Conservation (phyloP, 1,140 invertebrate genomes). For the Stenopsyche tienmushanensis region DNA sequence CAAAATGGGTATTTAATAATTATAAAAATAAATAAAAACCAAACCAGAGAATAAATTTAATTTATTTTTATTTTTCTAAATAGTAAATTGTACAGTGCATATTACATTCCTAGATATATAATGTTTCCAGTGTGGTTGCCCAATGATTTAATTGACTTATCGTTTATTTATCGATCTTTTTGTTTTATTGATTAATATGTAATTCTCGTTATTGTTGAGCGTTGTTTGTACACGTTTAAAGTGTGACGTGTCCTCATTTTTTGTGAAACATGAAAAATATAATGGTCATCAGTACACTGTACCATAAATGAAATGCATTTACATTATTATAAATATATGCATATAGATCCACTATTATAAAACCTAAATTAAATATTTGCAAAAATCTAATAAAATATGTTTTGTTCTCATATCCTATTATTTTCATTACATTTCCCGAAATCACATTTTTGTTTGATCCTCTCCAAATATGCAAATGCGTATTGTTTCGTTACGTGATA, state of each 20-base stretch:
- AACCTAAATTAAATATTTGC: conserved; percentile 58
- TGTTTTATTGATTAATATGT: conserved; percentile 11
- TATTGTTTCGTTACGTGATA: too few species aligned
- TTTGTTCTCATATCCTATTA: conserved; percentile 24
- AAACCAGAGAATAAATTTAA: conserved; percentile 8
- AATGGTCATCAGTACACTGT: conserved; percentile 48
- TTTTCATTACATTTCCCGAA: background rate
- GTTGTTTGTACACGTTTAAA: conserved; percentile 37
- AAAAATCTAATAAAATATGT: conserved; percentile 50
- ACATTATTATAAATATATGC: conserved; percentile 59
- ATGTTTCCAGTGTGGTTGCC: conserved; percentile 28
- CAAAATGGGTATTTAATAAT: conserved; percentile 30
- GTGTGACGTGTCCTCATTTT: conserved; percentile 31
- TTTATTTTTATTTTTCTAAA: conserved; percentile 36
- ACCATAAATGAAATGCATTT: conserved; percentile 55
- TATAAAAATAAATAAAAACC: background rate
- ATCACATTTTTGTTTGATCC: too few species aligned
- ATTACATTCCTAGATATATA: conserved; percentile 33
- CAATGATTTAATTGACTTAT: conserved; percentile 9
- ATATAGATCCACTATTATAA: conserved; percentile 59
- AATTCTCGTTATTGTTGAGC: conserved; percentile 40
- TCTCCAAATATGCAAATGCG: too few species aligned
- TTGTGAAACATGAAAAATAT: conserved; percentile 39
- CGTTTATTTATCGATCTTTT: conserved; percentile 22
- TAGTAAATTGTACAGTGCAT: conserved; percentile 36